Evolutionary conservation across 2,888 invertebrate species (phyloP).

Genomic region (Herminia tarsipennalis): DNA sequence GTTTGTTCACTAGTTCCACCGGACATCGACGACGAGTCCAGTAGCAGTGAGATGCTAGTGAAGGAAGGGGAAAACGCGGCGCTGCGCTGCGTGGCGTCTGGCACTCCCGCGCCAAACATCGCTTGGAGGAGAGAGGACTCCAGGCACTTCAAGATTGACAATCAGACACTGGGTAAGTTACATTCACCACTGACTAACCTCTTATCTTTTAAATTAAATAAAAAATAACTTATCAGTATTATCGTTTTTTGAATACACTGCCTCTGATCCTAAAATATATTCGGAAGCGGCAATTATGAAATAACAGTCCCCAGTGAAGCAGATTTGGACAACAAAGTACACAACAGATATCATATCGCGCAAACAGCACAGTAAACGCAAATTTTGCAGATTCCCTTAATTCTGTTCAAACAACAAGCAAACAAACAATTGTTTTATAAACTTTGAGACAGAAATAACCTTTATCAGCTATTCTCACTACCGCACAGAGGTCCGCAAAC

Average conservation of each 20-base stretch:
- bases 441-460: constrained; percentile 44
- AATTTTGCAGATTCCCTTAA: no score
- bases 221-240: no score
- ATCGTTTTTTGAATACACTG: no score
- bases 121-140: constrained; percentile 93
- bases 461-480: constrained; percentile 52
- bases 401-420: constrained; percentile 39
- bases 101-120: constrained; percentile 91
- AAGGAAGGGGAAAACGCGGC: constrained; percentile 92
- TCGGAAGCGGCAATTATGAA: no score
- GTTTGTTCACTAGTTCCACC: constrained; percentile 87
- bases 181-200: no score
- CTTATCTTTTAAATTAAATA: no score
- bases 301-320: no score
- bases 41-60: constrained; percentile 91
- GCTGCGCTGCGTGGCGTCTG: constrained; percentile 91
- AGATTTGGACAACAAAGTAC: no score
- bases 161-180: constrained; percentile 73
- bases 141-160: constrained; percentile 83
- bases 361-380: no score
- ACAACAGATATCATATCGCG: no score
- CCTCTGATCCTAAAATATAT: no score
- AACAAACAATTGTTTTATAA: constrained; percentile 51
- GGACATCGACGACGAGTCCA: constrained; percentile 90
- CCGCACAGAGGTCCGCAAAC: constrained; percentile 34